Evolutionary conservation across 2,888 invertebrate species (phyloP).

Genomic region (Drosophila cognata): DNA sequence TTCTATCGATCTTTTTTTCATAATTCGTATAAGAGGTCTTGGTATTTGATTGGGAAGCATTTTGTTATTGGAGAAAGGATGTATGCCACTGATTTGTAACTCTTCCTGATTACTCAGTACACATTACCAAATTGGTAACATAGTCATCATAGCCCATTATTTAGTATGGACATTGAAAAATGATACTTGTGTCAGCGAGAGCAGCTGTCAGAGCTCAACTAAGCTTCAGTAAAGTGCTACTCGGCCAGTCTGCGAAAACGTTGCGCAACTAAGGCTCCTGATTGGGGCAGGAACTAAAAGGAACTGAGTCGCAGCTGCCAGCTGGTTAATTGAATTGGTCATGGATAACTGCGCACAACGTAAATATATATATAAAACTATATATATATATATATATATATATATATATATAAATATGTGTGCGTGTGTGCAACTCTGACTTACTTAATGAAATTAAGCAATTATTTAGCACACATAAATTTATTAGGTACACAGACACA

Average conservation of each 20-base stretch:
- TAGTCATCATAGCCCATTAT: constrained; percentile 33
- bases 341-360: constrained; percentile 61
- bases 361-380: constrained; percentile 25
- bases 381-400: neutral
- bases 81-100: constrained; percentile 1
- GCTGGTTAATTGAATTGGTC: constrained; percentile 76
- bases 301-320: constrained; percentile 48
- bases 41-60: neutral
- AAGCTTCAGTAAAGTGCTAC: constrained; percentile 46
- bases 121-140: constrained; percentile 4
- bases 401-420: neutral
- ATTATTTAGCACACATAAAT: constrained; percentile 73
- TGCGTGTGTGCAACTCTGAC: constrained; percentile 35
- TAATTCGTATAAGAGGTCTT: neutral
- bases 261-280: constrained; percentile 10
- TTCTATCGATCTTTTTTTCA: neutral
- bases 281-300: constrained; percentile 13
- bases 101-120: constrained; percentile 1
- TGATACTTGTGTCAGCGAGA: constrained; percentile 48
- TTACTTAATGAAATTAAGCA: constrained; percentile 79
- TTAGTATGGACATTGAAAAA: constrained; percentile 49
- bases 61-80: neutral
- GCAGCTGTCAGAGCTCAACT: constrained; percentile 58
- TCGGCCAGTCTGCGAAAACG: neutral
- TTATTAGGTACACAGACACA: constrained; percentile 54